phyloP scores from a whole-genome alignment of 2,888 invertebrate species.

The Epistrophella euchroma region DNA sequence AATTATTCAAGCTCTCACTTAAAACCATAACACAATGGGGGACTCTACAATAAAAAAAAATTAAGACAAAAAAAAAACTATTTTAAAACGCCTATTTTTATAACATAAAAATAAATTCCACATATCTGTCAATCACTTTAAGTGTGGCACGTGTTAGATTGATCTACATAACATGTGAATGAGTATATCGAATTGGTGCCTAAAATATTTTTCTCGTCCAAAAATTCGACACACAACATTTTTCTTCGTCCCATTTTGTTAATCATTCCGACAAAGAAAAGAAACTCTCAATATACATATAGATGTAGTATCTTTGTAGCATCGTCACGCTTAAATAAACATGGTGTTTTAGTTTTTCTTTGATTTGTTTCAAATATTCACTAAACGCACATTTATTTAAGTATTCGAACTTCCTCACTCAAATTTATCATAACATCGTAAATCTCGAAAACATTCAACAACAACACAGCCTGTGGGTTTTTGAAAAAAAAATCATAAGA shows the following conservation, averaged over 20 bases:
- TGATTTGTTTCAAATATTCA: not conserved
- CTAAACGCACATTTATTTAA: constrained; percentile 16
- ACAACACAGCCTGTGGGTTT: constrained; percentile 7
- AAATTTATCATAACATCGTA: constrained; percentile 56
- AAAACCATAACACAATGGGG: not conserved
- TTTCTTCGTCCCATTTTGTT: constrained; percentile 43
- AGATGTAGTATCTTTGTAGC: constrained; percentile 3
- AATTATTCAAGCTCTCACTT: not conserved
- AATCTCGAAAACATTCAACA: constrained; percentile 33
- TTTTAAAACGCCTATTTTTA: constrained; percentile 53
- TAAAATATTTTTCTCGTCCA: constrained; percentile 49
- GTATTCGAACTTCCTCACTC: constrained; percentile 34
- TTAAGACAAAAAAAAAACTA: constrained; percentile 11
- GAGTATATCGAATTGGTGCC: constrained; percentile 21
- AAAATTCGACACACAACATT: constrained; percentile 41
- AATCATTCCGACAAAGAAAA: constrained; percentile 25
- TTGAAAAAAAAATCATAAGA: not conserved
- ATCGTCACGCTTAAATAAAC: constrained; percentile 34
- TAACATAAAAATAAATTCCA: constrained; percentile 50
- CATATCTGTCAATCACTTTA: constrained; percentile 62
- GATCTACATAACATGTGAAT: constrained; percentile 40
- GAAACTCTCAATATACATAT: not conserved
- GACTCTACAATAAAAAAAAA: not conserved
- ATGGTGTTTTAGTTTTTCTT: constrained; percentile 3
- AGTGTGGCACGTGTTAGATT: constrained; percentile 73